Evolutionary conservation across 2,888 invertebrate genomes (phyloP).

Genomic region (Pyrochroa serraticornis): DNA sequence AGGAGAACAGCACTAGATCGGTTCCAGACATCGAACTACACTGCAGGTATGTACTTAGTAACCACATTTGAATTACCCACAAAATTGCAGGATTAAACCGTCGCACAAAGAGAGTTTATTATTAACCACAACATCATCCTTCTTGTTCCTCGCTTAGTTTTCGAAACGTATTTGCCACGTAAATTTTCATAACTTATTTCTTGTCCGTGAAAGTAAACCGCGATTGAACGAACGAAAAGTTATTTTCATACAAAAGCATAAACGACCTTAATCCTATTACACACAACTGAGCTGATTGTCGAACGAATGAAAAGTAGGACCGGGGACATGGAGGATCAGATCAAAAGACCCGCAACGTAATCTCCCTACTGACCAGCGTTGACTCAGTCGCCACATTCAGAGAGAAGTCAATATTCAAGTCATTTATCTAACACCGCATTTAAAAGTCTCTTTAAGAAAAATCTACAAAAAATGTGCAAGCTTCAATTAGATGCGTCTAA

Average conservation of each 20-base stretch:
- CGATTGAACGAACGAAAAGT: conserved; percentile 2
- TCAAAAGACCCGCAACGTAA: conserved; percentile 13
- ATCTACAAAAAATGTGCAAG: no score
- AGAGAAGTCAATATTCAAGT: conserved; percentile 14
- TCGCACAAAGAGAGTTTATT: not conserved
- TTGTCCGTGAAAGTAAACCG: not conserved
- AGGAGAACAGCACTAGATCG: conserved; percentile 74
- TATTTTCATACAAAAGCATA: conserved; percentile 24
- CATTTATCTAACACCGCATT: not conserved
- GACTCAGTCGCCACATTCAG: conserved; percentile 10
- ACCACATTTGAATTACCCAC: no score
- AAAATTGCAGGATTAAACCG: no score
- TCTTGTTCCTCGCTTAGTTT: conserved; percentile 1
- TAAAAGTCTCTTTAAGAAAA: no score
- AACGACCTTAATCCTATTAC: conserved; percentile 20
- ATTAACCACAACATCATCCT: conserved; percentile 8
- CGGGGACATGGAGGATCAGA: conserved; percentile 12
- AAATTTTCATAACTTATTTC: not conserved
- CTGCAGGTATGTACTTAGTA: conserved; percentile 59
- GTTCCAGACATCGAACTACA: conserved; percentile 84
- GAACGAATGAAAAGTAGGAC: conserved; percentile 17
- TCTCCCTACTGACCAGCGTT: conserved; percentile 9
- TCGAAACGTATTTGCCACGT: conserved; percentile 3
- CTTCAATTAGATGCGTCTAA: no score
- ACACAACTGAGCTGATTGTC: conserved; percentile 5